Base-by-base conservation (phyloP, 2,113 vertebrate species). In the Copsychus sechellarum region DNA sequence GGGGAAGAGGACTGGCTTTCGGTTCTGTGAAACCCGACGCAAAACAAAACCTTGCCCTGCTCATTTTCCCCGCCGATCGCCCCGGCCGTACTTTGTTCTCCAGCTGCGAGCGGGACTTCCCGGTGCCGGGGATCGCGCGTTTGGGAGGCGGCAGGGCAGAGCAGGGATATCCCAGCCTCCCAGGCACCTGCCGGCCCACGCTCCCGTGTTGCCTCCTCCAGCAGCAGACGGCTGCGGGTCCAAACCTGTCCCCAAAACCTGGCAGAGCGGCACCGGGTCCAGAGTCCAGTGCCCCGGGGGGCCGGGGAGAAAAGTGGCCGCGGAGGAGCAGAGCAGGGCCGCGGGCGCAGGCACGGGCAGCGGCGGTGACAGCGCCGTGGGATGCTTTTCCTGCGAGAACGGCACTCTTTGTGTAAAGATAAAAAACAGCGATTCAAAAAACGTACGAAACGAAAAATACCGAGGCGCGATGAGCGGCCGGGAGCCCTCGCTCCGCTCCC, bases 171-270 rank as follows among this genome's bases (percentile, higher is more conserved):
- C 57, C 47, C 69, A 56, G 14, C 26, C 33, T 38, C 47, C 58
- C 83, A 33, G 38, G 48, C 95, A 93, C 97, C 93, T 95, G 97
- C 93, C 64, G 34, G 58, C n/a, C 60, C 91, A 43, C 40, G 45
- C 62, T 83, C 40, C 76, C 67, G 23, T 9, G 45, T 31, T 65
- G 36, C 51, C 58, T 64, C n/a, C 80, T 26, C 40, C 89, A 3
- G 77, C 60, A 29, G 72, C 20, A 69, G 15, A 14, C 16, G 17
- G 38, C 25, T 77, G 62, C 54, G 47, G 36, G 28, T 31, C 16
- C 53, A 25, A 61, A 36, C 12, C 28, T 45, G n/a, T 25, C 54
- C 58, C 62, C 8, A 48, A 50, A 57, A 22, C 74, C 38, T 4
- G 73, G 9, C 31, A 21, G 54, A 15, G 67, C 33, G 18, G 6